These are phyloP conservation scores for Galago senegalensis DNA, from an alignment of 2,797 vertebrate species.

Conservation along the genomic window DNA sequence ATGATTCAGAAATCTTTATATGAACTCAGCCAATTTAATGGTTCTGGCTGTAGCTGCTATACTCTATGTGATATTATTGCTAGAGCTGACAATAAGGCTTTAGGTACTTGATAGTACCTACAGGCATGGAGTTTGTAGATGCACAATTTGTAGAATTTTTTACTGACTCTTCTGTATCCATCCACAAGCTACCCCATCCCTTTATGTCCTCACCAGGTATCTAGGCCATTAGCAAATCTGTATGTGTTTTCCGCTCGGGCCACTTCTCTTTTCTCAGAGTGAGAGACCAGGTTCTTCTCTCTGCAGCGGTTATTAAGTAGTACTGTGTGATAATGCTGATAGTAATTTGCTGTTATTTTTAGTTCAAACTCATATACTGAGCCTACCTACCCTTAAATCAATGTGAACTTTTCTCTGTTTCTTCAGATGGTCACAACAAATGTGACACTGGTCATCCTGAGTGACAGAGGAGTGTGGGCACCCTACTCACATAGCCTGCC, in stretches of 20 bases:
- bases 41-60: background rate
- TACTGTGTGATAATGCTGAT: background rate
- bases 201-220: background rate
- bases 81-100: background rate
- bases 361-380: background rate
- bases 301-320: background rate
- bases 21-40: background rate
- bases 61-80: background rate
- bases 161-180: fast-evolving
- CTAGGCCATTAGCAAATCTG: background rate
- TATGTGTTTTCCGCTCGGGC: background rate
- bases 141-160: background rate
- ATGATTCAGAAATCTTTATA: background rate
- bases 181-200: background rate
- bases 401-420: background rate
- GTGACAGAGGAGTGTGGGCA: background rate
- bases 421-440: background rate
- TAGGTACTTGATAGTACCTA: background rate
- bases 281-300: background rate
- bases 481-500: background rate
- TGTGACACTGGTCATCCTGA: background rate
- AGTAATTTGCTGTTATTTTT: background rate
- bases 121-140: background rate
- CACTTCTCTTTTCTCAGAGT: background rate
- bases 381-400: background rate